Evolutionary conservation across 2,888 invertebrate species (phyloP).

Genomic region (Napeogenes inachia): DNA sequence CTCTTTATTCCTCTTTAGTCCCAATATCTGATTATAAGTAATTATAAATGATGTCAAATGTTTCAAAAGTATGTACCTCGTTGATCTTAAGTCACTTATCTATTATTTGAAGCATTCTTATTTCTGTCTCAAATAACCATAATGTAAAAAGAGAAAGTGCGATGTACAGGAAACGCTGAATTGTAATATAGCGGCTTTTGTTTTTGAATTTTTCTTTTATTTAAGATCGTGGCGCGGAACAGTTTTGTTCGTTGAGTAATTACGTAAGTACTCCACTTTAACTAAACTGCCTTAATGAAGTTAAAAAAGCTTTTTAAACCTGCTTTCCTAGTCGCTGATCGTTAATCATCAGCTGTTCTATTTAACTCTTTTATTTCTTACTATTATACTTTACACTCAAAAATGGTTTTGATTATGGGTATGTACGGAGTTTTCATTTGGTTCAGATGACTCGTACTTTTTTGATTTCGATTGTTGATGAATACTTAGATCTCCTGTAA

Average conservation of each 20-base stretch:
- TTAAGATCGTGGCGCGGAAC: slow-evolving; percentile 36
- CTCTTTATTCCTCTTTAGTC: too few relatives aligned
- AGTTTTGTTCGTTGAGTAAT: slow-evolving; percentile 29
- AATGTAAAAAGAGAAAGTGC: slow-evolving; percentile 40
- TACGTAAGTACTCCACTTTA: slow-evolving; percentile 26
- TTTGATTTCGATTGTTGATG: too few relatives aligned
- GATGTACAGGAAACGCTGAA: slow-evolving; percentile 37
- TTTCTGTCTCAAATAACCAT: slow-evolving; percentile 11
- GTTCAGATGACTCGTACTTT: too few relatives aligned
- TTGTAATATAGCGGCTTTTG: slow-evolving; percentile 35
- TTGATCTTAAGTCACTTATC: neutral
- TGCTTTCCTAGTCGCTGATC: neutral
- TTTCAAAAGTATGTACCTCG: neutral
- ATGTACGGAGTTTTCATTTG: too few relatives aligned
- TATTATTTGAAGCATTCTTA: slow-evolving; percentile 14
- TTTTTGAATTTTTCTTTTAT: slow-evolving; percentile 37
- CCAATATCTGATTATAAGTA: too few relatives aligned
- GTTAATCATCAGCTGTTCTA: neutral
- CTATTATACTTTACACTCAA: too few relatives aligned
- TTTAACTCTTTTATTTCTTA: slow-evolving; percentile 6
- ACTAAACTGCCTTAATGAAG: slow-evolving; percentile 12
- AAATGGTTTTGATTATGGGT: too few relatives aligned
- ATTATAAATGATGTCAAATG: too few relatives aligned
- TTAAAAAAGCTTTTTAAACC: neutral
- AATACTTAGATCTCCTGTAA: too few relatives aligned